Base-by-base conservation (phyloP, 2,888 invertebrate species). In the Girardia tigrina region DNA sequence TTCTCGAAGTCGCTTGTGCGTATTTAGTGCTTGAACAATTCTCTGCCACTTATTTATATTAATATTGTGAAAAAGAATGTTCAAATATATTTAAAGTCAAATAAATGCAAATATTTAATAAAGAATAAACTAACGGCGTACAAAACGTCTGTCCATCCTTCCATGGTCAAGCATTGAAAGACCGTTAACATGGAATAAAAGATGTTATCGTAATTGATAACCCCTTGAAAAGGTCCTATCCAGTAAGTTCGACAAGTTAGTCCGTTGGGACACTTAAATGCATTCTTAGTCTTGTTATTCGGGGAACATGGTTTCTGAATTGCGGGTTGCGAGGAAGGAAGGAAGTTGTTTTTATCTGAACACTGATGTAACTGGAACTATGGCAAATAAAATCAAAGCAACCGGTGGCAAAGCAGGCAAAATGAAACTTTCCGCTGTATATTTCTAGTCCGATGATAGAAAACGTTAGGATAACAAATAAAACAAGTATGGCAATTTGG, bases 91-190 rank as follows among this genome's bases (percentile, higher is more conserved):
- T n/a, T n/a, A n/a, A n/a, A n/a, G n/a, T n/a, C n/a, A n/a, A n/a
- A n/a, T n/a, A n/a, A n/a, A n/a, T n/a, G n/a, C n/a, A n/a, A n/a
- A n/a, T n/a, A n/a, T n/a, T n/a, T n/a, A n/a, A n/a, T n/a, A n/a
- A n/a, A n/a, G n/a, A n/a, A n/a, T n/a, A n/a, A 75, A 84, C 88
- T 88, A 88, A 97, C 97, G 93, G 95, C 95, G 89, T 99, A 99
- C 87, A 98, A 90, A 87, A 98, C 94, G 86, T 92, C 89, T 82
- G 98, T 98, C 98, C 98, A 98, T 84, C 98, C 98, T 88, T 98
- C 98, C 97, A 98, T 98, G 83, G 97, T 98, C 86, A 98, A 97
- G 88, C 97, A 98, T 88, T 98, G 98, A 89, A 98, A 98, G 87
- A 98, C 98, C 81, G 98, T 98, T 86, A 98, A 90, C 97, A 98